Evolutionary conservation across 35 echinoderm and acorn worm species (phyloP).

Genomic region (Hemicentrotus pulcherrimus): DNA sequence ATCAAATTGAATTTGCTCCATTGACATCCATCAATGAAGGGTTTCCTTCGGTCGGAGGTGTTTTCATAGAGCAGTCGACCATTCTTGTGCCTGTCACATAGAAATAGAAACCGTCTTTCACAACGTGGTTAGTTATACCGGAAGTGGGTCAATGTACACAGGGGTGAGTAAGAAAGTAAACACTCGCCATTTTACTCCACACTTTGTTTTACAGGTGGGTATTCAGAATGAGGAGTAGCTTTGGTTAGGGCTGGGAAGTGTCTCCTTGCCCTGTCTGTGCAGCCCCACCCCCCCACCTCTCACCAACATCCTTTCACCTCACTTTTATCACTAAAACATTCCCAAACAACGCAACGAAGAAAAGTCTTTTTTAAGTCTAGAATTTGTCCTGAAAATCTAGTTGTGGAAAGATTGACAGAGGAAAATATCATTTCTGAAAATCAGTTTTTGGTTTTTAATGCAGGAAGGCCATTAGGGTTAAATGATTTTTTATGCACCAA

Average conservation of each 20-base stretch:
- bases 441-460: too few relatives aligned
- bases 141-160: background rate
- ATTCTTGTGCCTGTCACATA: background rate
- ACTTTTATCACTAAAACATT: background rate
- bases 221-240: background rate
- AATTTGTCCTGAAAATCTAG: background rate
- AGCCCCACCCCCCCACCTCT: too few relatives aligned
- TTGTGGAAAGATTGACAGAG: background rate
- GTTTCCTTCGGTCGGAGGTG: background rate
- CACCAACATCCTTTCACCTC: background rate
- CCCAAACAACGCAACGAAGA: background rate
- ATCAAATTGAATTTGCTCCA: background rate
- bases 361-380: background rate
- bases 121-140: background rate
- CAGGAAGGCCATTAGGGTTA: too few relatives aligned
- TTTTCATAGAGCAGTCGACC: background rate
- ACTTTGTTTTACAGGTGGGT: background rate
- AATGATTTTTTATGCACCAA: too few relatives aligned
- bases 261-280: background rate
- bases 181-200: background rate
- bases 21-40: background rate
- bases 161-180: background rate
- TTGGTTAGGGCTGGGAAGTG: background rate
- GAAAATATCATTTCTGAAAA: background rate
- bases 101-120: background rate